Percentiles rank a stretch among this genome's conserved stretches.
These are phyloP conservation scores for Entelurus aequoreus DNA, from an alignment of 2,113 vertebrate genomes.

Conservation along the genomic window DNA sequence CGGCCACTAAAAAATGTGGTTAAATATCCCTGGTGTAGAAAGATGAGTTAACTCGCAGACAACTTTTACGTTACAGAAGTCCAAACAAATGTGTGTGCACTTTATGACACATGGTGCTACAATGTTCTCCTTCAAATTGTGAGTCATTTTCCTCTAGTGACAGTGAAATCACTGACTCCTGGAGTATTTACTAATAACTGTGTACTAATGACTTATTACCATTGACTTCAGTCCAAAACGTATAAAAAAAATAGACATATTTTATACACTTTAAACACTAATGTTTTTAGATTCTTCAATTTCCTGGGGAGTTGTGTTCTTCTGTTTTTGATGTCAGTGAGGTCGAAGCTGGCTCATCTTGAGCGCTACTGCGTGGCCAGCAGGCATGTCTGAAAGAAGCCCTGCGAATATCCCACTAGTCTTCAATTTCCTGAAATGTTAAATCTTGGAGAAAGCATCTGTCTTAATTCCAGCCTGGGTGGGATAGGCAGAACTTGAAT, in stretches of 20 bases:
- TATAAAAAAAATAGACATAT: not conserved
- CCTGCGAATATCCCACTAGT: conserved; percentile 32
- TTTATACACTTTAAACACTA: not conserved
- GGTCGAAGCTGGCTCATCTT: conserved; percentile 33
- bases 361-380: conserved; percentile 28
- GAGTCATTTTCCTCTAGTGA: conserved; percentile 30
- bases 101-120: conserved; percentile 22
- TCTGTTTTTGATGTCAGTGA: conserved; percentile 20
- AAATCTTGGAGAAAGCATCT: conserved; percentile 34
- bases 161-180: conserved; percentile 12
- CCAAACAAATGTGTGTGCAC: conserved; percentile 46
- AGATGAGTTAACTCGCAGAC: conserved; percentile 31
- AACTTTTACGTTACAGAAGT: conserved; percentile 27
- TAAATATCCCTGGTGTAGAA: not conserved
- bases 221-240: not conserved
- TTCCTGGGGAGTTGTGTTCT: conserved; percentile 8
- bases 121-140: conserved; percentile 11
- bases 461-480: conserved; percentile 33
- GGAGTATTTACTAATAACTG: conserved; percentile 8
- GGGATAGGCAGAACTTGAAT: conserved; percentile 31
- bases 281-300: not conserved
- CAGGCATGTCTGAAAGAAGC: conserved; percentile 44
- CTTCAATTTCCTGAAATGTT: conserved; percentile 50
- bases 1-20: no score
- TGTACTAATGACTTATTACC: not conserved